These are phyloP conservation scores for Eubasilissa regina DNA, from an alignment of 1,140 invertebrate genomes.

Conservation along the genomic window DNA sequence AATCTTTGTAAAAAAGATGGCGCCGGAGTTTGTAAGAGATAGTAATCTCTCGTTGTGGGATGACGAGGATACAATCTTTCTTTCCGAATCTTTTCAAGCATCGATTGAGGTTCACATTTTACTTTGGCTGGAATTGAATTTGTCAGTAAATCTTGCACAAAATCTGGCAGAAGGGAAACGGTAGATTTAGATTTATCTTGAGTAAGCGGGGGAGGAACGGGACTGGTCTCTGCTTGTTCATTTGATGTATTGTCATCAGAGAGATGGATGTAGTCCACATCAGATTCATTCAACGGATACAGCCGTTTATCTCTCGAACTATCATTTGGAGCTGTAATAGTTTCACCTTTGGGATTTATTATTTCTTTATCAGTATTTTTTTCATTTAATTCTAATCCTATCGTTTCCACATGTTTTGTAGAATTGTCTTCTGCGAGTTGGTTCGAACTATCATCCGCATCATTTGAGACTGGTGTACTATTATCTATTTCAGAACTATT, in stretches of 20 bases:
- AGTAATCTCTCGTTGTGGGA: slow-evolving; percentile 72
- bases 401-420: slow-evolving; percentile 58
- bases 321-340: slow-evolving; percentile 54
- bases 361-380: slow-evolving; percentile 57
- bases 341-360: slow-evolving; percentile 56
- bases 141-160: slow-evolving; percentile 69
- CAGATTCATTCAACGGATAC: slow-evolving; percentile 56
- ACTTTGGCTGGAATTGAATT: slow-evolving; percentile 66
- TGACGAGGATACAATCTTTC: slow-evolving; percentile 73
- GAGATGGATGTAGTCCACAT: slow-evolving; percentile 44
- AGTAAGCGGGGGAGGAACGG: slow-evolving; percentile 35
- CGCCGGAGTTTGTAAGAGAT: slow-evolving; percentile 78
- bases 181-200: slow-evolving; percentile 64
- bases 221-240: slow-evolving; percentile 32
- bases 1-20: slow-evolving; percentile 81
- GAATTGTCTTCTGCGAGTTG: slow-evolving; percentile 51
- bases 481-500: slow-evolving; percentile 13
- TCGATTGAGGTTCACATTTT: slow-evolving; percentile 75
- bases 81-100: slow-evolving; percentile 75
- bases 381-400: slow-evolving; percentile 53
- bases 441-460: slow-evolving; percentile 15
- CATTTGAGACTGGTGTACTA: neutral
- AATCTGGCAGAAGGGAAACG: slow-evolving; percentile 68
- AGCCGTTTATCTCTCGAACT: slow-evolving; percentile 47
- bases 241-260: slow-evolving; percentile 40